These are phyloP conservation scores for Tribolium castaneum DNA, from an alignment of 1,140 invertebrate species.

Conservation along the genomic window DNA sequence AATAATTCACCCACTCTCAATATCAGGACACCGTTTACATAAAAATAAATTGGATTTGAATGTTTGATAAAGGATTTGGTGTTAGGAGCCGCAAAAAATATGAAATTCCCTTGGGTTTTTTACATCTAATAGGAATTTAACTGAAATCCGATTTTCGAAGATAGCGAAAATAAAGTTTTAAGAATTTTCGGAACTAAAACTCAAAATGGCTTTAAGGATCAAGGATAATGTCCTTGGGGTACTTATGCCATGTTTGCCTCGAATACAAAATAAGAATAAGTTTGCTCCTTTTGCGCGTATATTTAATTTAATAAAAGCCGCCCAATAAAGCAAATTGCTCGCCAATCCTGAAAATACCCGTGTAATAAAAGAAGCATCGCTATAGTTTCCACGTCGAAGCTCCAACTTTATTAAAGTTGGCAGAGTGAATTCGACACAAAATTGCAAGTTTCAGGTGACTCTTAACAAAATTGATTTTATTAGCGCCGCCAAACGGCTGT, in stretches of 20 bases:
- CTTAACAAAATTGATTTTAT: neutral
- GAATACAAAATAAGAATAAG: neutral
- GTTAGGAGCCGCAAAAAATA: too few species aligned
- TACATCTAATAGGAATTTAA: too few species aligned
- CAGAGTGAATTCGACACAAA: neutral
- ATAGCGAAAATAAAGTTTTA: too few species aligned
- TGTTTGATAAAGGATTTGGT: neutral
- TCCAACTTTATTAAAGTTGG: neutral
- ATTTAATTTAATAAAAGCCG: neutral
- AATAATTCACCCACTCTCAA: neutral
- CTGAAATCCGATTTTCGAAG: too few species aligned
- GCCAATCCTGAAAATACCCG: neutral
- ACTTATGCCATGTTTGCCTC: too few species aligned
- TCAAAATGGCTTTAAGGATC: too few species aligned
- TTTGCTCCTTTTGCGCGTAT: neutral
- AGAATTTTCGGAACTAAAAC: too few species aligned
- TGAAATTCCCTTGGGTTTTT: too few species aligned
- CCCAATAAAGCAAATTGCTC: neutral
- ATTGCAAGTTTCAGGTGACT: neutral
- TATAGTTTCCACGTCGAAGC: neutral
- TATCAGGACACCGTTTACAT: neutral
- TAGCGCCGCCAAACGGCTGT: too few species aligned
- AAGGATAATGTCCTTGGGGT: too few species aligned
- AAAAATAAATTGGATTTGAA: constrained; percentile 8
- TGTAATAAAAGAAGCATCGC: neutral